phyloP scores from a whole-genome alignment of 64 coral and sea anemone species.

The Montipora capricornis region DNA sequence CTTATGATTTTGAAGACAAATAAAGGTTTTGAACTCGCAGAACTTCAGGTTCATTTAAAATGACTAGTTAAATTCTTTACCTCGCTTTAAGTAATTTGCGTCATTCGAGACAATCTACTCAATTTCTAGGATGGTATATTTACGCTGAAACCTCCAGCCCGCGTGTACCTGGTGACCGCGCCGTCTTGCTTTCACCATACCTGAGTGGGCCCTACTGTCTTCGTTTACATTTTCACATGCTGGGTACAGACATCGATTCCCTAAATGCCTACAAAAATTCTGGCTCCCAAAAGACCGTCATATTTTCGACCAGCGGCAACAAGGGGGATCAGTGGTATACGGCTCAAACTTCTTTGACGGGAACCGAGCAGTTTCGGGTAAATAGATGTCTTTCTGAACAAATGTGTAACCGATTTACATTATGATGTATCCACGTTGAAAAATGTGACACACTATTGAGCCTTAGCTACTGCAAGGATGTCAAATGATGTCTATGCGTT shows the following conservation, averaged over 20 bases:
- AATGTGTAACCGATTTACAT: background rate
- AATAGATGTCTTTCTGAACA: background rate
- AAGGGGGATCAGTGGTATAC: conserved; percentile 29
- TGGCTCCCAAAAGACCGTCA: background rate
- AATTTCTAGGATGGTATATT: conserved; percentile 20
- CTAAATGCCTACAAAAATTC: conserved; percentile 9
- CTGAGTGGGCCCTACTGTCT: conserved; percentile 32
- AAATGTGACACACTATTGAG: too few relatives aligned
- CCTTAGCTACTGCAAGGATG: too few relatives aligned
- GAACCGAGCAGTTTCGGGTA: conserved; percentile 23
- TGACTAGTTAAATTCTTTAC: too few relatives aligned
- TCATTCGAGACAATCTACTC: background rate
- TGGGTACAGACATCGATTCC: background rate
- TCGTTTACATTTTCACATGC: conserved; percentile 15
- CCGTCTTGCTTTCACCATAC: conserved; percentile 1
- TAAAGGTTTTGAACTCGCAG: too few relatives aligned
- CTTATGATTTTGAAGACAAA: too few relatives aligned
- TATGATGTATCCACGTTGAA: background rate
- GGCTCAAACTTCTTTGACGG: background rate
- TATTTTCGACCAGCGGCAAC: conserved; percentile 21
- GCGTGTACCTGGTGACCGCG: background rate
- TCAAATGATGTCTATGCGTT: too few relatives aligned
- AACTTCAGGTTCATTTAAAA: too few relatives aligned
- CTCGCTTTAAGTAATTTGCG: too few relatives aligned
- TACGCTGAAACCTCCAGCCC: conserved; percentile 8